Percentiles rank a stretch among this genome's conserved stretches.
These are phyloP conservation scores for Zeuzera pyrina DNA, from an alignment of 2,888 invertebrate species.

Conservation along the genomic window DNA sequence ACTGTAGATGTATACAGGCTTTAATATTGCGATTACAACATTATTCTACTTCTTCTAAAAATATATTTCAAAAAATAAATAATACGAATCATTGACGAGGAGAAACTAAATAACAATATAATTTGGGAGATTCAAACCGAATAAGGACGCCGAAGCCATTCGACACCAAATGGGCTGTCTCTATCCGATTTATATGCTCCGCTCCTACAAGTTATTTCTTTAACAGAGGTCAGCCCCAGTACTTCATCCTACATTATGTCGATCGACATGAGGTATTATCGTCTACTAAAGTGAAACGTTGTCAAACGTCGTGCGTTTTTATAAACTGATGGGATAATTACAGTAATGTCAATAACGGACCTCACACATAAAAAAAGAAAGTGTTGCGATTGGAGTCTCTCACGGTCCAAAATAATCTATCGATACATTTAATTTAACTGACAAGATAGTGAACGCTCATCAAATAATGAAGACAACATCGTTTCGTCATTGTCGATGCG, in stretches of 20 bases:
- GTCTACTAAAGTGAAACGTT: no score
- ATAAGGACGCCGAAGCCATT: conserved; percentile 36
- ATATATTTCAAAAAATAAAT: no score
- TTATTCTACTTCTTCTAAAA: no score
- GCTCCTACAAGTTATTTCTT: conserved; percentile 35
- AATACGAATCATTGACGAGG: no score
- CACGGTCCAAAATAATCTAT: conserved; percentile 68
- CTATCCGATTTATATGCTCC: conserved; percentile 45
- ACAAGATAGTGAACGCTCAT: conserved; percentile 72
- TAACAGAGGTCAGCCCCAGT: conserved; percentile 12
- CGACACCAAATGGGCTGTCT: conserved; percentile 53
- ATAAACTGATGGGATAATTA: conserved; percentile 41
- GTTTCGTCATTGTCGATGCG: conserved; percentile 73
- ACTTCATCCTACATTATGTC: no score
- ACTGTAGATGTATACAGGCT: no score
- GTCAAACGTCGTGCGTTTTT: no score
- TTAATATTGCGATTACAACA: no score
- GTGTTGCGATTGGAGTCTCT: conserved; percentile 57
- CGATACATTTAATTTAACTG: conserved; percentile 73
- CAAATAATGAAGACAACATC: conserved; percentile 73
- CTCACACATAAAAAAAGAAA: conserved; percentile 54
- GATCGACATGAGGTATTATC: no score
- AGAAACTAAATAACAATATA: no score
- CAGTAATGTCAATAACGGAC: conserved; percentile 51
- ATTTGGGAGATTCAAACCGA: no score